Base-by-base conservation (phyloP, 2,888 invertebrate genomes). In the Xylota segnis region DNA sequence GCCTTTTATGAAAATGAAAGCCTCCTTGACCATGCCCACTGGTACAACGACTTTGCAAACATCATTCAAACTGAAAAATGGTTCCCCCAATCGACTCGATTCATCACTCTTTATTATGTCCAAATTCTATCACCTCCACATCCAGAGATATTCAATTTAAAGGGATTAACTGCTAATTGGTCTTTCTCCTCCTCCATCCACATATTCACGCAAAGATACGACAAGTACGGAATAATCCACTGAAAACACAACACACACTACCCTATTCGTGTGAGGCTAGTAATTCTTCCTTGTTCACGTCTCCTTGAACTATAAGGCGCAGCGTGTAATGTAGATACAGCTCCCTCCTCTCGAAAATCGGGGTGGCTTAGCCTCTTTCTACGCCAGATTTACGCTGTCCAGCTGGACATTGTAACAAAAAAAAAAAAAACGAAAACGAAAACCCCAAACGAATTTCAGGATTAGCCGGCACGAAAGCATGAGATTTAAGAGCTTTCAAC, bases 381-480 rank as follows among this genome's bases (percentile, higher is more conserved):
- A 37, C 40, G 45, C 58, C 81, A 81, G 79, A 84, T 84, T 74
- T 84, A 61, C 68, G 32, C 68, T 58, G 50, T 81, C 58, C 75
- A 79, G 18, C 68, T 68, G 54, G 79, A 54, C 70, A 61, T 43
- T 14, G 10, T 45, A 40, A 27, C 14, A 37, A 34, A 37, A 18
- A 58, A 43, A 23, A 27, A n/a, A 10, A 23, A 10, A 61, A 9
- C n/a, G 16, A 63, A 61, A 32, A 70, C n/a, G n/a, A n/a, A n/a
- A n/a, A n/a, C 34, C 34, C n/a, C 14, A 43, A 58, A 52, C 59
- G 54, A 87, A 77, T 83, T 65, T 89, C 90, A 90, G 90, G 92
- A 92, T 92, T 92, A 92, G 91, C 91, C 90, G 90, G 89, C 92
- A 92, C 91, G 92, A 92, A 92, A 91, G 91, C 91, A 92, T 90